These are phyloP conservation scores for Minunthozetes semirufus DNA, from an alignment of 2,888 invertebrate species.

Conservation along the genomic window DNA sequence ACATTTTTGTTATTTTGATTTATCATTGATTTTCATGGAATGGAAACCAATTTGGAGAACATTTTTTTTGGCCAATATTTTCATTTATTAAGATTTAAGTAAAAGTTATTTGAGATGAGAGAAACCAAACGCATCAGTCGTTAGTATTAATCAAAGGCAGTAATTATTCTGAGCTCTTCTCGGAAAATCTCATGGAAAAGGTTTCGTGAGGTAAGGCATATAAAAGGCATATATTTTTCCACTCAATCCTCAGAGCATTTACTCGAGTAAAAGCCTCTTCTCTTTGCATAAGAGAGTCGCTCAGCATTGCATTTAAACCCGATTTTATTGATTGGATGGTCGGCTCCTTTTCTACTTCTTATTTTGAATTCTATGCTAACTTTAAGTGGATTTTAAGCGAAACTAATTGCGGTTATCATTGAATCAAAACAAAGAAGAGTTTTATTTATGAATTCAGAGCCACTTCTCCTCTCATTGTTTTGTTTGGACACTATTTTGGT, in stretches of 20 bases:
- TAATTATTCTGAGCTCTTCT: background rate
- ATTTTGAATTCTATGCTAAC: background rate
- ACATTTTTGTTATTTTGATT: too few relatives aligned
- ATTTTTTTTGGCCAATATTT: too few relatives aligned
- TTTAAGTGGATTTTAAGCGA: background rate
- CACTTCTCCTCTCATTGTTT: too few relatives aligned
- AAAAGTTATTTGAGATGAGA: too few relatives aligned
- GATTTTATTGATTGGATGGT: conserved; percentile 4
- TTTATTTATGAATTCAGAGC: too few relatives aligned
- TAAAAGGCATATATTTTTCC: background rate
- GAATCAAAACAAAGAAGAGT: background rate
- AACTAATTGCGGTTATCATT: background rate
- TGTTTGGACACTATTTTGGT: too few relatives aligned
- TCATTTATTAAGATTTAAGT: too few relatives aligned
- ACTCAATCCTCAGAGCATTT: background rate
- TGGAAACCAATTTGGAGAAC: too few relatives aligned
- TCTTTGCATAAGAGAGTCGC: background rate
- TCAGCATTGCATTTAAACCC: conserved; percentile 5
- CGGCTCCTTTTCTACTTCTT: background rate
- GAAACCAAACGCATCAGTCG: too few relatives aligned
- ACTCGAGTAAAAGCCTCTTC: background rate
- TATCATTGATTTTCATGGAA: too few relatives aligned
- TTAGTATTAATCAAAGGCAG: too few relatives aligned
- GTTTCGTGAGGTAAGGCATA: background rate
- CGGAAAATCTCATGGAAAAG: background rate